Evolutionary conservation across 2,797 vertebrate species (phyloP), one percentile per base, ranked within the genome.

Genomic region (Melanotaenia pygmaea): DNA sequence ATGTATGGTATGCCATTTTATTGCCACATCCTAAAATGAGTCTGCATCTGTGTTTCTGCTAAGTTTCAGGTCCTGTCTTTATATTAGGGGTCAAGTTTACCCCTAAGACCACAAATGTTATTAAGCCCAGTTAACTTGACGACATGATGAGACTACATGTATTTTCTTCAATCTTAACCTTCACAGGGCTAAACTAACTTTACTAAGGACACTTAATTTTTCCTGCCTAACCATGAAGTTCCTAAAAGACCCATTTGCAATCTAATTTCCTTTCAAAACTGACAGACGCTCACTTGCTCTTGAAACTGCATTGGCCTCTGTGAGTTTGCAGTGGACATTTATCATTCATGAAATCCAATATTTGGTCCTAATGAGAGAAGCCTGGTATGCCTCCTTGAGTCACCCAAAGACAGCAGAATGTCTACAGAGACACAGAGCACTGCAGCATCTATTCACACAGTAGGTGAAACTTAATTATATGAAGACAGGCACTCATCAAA

Each of bases 321-420:
- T 71, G 67, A 80, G 67, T 81, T 77, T 82, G 86, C 87, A 85
- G 78, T 79, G 70, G 74, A 74, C 79, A 89, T 91, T 90, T 67
- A 89, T 93, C 90, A 93, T 58, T 67, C 74, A 70, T 67, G 70
- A 84, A 91, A 91, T 91, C 82, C 80, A 89, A 92, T 92, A 90
- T 87, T 77, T 85, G 77, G 74, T 72, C 80, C 69, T 84, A 90
- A 92, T 93, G 83, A 93, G 81, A 85, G 66, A 80, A 67, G 83
- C 75, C 82, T 88, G 77, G 74, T 80, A 79, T 85, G 79, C 76
- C 68, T 88, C 59, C 63, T 74, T 70, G 76, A 85, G 82, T 80
- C 70, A 64, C 81, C 86, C 71, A 83, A 74, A 83, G 50, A 54
- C 56, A 79, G 64, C 43, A 64, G 38, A 59, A 72, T 64, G 62